phyloP scores from a whole-genome alignment of 1,140 invertebrate species.

The Cyphomyrmex costatus region DNA sequence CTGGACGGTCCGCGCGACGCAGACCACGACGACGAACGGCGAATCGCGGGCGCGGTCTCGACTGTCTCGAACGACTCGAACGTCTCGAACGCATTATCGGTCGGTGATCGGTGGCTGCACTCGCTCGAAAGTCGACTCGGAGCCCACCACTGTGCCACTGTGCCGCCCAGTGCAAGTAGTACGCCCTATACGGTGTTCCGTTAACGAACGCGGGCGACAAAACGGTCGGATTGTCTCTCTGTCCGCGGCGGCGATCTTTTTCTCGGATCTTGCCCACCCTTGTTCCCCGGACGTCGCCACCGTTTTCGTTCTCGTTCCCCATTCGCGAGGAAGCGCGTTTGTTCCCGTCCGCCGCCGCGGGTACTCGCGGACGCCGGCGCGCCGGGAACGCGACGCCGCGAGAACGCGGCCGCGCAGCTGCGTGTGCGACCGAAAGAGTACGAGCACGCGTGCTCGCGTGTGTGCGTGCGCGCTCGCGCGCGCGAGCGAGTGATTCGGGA shows the following conservation, averaged over 20 bases:
- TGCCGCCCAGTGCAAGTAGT: background rate
- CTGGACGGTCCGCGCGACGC: background rate
- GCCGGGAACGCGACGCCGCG: constrained; percentile 35
- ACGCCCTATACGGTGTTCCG: background rate
- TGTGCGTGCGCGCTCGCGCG: constrained; percentile 13
- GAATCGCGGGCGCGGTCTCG: constrained; percentile 48
- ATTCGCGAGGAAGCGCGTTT: no score
- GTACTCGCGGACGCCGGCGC: constrained; percentile 17
- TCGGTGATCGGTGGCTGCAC: background rate
- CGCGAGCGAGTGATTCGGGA: background rate
- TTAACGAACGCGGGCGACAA: no score
- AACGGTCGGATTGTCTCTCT: background rate
- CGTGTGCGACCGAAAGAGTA: constrained; percentile 23
- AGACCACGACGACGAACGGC: background rate
- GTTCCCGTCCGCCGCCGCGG: background rate
- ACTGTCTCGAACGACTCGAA: no score
- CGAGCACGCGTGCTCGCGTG: constrained; percentile 27
- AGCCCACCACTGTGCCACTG: constrained; percentile 14
- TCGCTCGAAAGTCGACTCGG: background rate
- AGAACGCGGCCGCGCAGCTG: constrained; percentile 56
- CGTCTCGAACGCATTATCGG: background rate
- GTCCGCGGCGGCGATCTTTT: background rate
- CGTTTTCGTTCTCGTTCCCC: background rate
- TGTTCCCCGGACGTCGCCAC: no score
- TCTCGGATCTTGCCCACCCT: no score